Evolutionary conservation across 2,113 vertebrate species (phyloP).

Genomic region (Nematolebias whitei): DNA sequence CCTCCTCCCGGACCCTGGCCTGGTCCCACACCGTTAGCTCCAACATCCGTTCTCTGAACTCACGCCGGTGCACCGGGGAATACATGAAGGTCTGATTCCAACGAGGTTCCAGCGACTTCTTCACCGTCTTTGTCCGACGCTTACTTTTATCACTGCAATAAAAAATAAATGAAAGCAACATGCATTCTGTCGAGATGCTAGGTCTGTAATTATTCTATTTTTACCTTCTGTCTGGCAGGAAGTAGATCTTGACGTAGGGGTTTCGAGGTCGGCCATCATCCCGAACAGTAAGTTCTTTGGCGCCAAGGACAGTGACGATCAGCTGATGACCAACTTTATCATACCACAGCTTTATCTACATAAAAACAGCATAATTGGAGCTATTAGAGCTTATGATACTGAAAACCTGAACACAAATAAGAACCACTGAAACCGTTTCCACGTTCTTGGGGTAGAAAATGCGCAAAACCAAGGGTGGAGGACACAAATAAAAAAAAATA

Average conservation of each 20-base stretch:
- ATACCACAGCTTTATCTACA: slow-evolving; percentile 95
- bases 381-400: no score
- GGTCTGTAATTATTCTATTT: neutral
- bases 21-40: slow-evolving; percentile 98
- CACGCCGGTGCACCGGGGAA: slow-evolving; percentile 91
- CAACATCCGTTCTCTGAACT: slow-evolving; percentile 92
- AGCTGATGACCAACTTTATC: slow-evolving; percentile 97
- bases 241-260: slow-evolving; percentile 97
- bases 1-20: slow-evolving; percentile 92
- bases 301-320: slow-evolving; percentile 95
- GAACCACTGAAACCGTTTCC: neutral
- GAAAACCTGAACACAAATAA: neutral
- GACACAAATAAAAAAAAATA: no score
- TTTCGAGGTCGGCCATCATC: slow-evolving; percentile 94
- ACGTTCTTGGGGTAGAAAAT: no score
- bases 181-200: no score
- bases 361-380: neutral
- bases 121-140: slow-evolving; percentile 96
- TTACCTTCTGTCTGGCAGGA: slow-evolving; percentile 97
- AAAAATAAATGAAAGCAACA: no score
- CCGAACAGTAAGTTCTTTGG: slow-evolving; percentile 94
- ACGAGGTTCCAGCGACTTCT: slow-evolving; percentile 94
- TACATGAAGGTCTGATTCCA: slow-evolving; percentile 99
- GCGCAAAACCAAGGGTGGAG: no score
- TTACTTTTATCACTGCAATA: slow-evolving; percentile 91